phyloP scores from a whole-genome alignment of 2,797 vertebrate species.

The Catharus ustulatus region DNA sequence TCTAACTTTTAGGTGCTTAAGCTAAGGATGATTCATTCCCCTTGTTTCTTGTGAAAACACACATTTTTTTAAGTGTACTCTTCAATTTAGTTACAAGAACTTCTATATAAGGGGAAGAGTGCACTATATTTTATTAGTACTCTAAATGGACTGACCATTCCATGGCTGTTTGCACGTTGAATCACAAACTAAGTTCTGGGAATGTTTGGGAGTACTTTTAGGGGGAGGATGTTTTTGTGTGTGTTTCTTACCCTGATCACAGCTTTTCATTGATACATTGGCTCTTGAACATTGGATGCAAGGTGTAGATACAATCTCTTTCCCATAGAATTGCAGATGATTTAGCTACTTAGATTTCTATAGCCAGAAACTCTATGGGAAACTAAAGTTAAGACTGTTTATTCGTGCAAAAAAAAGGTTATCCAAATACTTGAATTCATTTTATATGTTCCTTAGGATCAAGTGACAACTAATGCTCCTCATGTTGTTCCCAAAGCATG shows the following conservation, averaged over 20 bases:
- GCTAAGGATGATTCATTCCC: background rate
- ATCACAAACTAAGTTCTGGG: background rate
- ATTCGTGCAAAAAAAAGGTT: background rate
- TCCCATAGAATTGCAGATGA: background rate
- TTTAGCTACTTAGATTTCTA: background rate
- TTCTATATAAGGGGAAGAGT: background rate
- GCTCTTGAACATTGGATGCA: background rate
- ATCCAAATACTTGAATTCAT: background rate
- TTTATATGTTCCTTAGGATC: background rate
- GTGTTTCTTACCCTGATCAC: background rate
- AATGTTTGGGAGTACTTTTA: background rate
- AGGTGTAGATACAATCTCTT: background rate
- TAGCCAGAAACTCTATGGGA: background rate
- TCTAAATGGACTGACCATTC: background rate
- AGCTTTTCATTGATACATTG: background rate
- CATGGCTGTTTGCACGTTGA: background rate
- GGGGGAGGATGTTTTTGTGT: background rate
- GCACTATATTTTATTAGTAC: background rate
- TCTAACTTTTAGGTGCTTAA: background rate
- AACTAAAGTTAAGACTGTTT: background rate
- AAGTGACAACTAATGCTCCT: background rate
- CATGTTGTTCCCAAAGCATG: background rate
- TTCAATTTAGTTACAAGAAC: background rate
- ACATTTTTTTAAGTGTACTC: background rate
- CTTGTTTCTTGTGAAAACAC: background rate